Base-by-base conservation (phyloP, 2,888 invertebrate genomes). In the Leucoma salicis region DNA sequence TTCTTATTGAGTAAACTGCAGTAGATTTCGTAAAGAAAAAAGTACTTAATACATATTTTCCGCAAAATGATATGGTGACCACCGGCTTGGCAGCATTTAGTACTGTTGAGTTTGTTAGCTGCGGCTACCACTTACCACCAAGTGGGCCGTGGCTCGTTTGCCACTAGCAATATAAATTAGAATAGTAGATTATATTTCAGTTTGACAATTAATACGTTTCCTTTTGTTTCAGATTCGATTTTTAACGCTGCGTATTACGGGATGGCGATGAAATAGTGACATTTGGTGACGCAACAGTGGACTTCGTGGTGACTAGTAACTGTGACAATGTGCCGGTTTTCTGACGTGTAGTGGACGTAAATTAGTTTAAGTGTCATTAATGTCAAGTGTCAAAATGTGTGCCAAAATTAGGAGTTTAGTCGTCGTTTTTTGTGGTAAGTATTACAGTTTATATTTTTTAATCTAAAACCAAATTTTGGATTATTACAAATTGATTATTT, bases 391-490 rank as follows among this genome's bases (percentile, higher is more conserved):
- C 68, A 82, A 82, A 59, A 85, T 86, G 85, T 78, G 77, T 81
- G 75, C 78, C 70, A 78, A 78, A 68, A 58, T 78, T 53, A 69
- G 70, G 54, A 73, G 61, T 51, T 44, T 76, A 41, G 41, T 82
- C 48, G 66, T 60, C 42, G 59, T 72, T 46, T 63, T 79, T 31
- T 76, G 70, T 73, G 86, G 87, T 87, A 72, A 83, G 87, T 80
- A 35, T 35, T n/a, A n/a, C n/a, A n/a, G 31, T 32, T 36, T 42
- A 39, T 47, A 32, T 40, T 24, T 38, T 35, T 21, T 35, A 2
- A 14, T 14, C 8, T 11, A 13, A 28, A 2, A 7, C 11, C 5
- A 11, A 28, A 13, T 21, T 21, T 21, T 21, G 4, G 21, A 6
- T 6, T 4, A 6, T 21, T 21, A n/a, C n/a, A n/a, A n/a, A n/a